A percentile compares a stretch with the other conserved stretches of the same genome.
Conservation (phyloP, 2,888 invertebrate genomes). For the Trachelus tabidus region DNA sequence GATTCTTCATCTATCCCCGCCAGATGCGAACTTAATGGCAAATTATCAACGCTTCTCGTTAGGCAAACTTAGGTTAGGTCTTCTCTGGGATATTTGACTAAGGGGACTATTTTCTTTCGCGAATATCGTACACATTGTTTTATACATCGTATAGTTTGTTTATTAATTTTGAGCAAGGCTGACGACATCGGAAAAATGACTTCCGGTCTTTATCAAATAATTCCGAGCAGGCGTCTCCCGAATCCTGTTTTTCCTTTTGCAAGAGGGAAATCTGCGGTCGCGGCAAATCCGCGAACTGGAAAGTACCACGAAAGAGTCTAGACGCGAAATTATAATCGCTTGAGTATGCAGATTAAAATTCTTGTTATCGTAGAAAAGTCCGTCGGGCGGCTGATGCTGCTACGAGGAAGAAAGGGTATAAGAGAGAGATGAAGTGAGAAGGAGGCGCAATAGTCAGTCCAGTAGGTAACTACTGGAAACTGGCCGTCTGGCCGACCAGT, state of each 20-base stretch:
- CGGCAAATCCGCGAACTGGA: background rate
- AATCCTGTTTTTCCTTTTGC: background rate
- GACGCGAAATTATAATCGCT: constrained; percentile 12
- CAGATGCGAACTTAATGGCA: too few relatives aligned
- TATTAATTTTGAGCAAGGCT: too few relatives aligned
- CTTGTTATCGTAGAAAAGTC: constrained; percentile 13
- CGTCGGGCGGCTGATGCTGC: background rate
- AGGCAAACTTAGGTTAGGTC: too few relatives aligned
- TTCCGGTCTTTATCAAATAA: too few relatives aligned
- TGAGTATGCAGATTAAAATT: constrained; percentile 16
- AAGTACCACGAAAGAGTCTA: constrained; percentile 4
- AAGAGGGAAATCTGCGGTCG: background rate
- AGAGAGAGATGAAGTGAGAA: background rate
- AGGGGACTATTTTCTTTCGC: too few relatives aligned
- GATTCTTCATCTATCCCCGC: background rate
- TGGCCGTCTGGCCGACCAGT: constrained; percentile 10
- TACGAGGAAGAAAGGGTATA: too few relatives aligned
- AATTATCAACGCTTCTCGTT: too few relatives aligned
- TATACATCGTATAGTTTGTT: too few relatives aligned
- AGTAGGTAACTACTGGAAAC: constrained; percentile 17
- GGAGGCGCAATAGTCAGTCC: background rate
- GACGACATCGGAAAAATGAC: too few relatives aligned
- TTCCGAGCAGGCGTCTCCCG: too few relatives aligned
- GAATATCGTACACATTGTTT: too few relatives aligned
- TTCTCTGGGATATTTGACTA: too few relatives aligned